Evolutionary conservation across 2,113 vertebrate genomes (phyloP), one percentile per base, ranked within the genome.

Genomic region (Bolborhynchus lineola): DNA sequence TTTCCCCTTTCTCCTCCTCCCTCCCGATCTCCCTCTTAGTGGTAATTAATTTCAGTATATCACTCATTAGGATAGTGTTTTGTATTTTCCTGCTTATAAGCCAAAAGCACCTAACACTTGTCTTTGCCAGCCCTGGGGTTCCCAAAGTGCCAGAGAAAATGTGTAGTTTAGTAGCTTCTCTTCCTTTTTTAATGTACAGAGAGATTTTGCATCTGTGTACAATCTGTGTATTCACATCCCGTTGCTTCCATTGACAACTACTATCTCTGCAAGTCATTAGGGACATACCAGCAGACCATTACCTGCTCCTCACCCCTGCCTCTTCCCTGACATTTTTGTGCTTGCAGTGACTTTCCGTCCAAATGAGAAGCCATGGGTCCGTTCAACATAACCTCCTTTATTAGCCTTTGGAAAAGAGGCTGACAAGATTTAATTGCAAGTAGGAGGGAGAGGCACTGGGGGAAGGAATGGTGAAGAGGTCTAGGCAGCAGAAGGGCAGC

Each of bases 261-360:
- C 57, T 26, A 0, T 64, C 37, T 91, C 33, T 29, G 60, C 4
- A 1, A 72, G 53, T 39, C 20, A 86, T 13, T 15, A 46, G 41
- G n/a, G 31, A 37, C 12, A 41, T 12, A n/a, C 67, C 23, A 72
- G 39, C 13, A 90, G 67, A 29, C 8, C 12, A 11, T 68, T 13
- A 29, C 11, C 39, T 42, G 7, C 15, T 15, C 21, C 5, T 15
- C 7, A 23, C 2, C 2, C 16, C 9, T 2, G 0, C 33, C 16
- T 28, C 33, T 88, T 64, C 33, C 26, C 26, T 59, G 49, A 65
- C 2, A 21, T 35, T 74, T 76, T 47, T 72, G 20, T 57, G 24
- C 10, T 83, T 77, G 26, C 21, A 21, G 25, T 63, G 24, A 17
- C 70, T 75, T 69, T 57, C 9, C 13, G 21, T 24, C 39, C 24